Evolutionary conservation across 2,888 invertebrate genomes (phyloP).

Genomic region (Rutpela maculata): DNA sequence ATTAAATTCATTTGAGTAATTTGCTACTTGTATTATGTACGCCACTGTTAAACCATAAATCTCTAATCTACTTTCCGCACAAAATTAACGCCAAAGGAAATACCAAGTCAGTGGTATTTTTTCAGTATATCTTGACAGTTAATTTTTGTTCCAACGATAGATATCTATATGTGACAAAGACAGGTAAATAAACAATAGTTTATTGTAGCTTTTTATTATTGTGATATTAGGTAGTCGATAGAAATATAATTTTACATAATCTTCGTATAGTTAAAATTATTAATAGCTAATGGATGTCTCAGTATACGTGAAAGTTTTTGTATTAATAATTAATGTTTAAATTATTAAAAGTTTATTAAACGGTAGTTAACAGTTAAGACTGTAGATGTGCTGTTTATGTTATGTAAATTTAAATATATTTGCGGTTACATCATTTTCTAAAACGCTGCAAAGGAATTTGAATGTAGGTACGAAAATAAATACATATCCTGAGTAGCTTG

Average conservation of each 20-base stretch:
- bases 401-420: slow-evolving; percentile 26
- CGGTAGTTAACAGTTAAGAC: slow-evolving; percentile 17
- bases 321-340: slow-evolving; percentile 23
- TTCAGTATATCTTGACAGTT: slow-evolving; percentile 16
- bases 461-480: not conserved
- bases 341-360: slow-evolving; percentile 15
- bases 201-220: not conserved
- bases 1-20: too few species aligned
- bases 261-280: not conserved
- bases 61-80: not conserved
- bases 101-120: not conserved
- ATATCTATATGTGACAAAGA: slow-evolving; percentile 1
- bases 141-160: not conserved
- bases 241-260: slow-evolving; percentile 15
- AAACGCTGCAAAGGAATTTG: not conserved
- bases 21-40: too few species aligned
- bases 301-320: slow-evolving; percentile 16
- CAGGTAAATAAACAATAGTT: slow-evolving; percentile 22
- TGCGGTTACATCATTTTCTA: slow-evolving; percentile 20
- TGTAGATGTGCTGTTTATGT: slow-evolving; percentile 5
- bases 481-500: too few species aligned
- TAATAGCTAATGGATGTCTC: not conserved
- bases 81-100: not conserved
- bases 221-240: not conserved
- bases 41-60: not conserved